phyloP scores from a whole-genome alignment of 1,140 invertebrate species.

The Tachypleus tridentatus region DNA sequence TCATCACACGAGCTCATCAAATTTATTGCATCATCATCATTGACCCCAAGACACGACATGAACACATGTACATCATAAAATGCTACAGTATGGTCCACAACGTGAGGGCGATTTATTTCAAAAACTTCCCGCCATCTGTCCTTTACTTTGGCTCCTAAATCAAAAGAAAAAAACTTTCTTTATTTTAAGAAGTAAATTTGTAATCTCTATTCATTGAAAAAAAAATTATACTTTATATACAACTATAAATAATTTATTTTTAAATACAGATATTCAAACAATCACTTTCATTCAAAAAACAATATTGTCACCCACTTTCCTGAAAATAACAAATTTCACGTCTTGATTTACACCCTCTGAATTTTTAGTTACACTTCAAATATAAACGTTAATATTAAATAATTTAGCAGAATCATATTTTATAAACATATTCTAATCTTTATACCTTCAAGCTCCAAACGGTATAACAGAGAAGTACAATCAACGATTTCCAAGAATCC shows the following conservation, averaged over 20 bases:
- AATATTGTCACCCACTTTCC: too few relatives aligned
- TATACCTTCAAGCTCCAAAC: constrained; percentile 40
- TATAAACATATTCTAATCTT: not conserved
- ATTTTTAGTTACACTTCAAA: not conserved
- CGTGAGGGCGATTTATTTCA: constrained; percentile 32
- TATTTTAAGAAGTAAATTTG: too few relatives aligned
- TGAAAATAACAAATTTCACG: too few relatives aligned
- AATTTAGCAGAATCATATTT: not conserved
- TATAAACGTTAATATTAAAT: not conserved
- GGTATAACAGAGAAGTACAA: constrained; percentile 38
- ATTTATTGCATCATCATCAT: constrained; percentile 27
- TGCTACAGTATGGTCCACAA: constrained; percentile 41
- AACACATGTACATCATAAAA: constrained; percentile 46
- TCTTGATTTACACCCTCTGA: too few relatives aligned
- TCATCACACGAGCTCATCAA: not conserved
- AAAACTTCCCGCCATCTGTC: constrained; percentile 37
- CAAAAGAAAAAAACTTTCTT: too few relatives aligned
- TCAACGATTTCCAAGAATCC: constrained; percentile 43
- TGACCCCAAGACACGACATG: constrained; percentile 34
- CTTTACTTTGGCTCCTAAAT: too few relatives aligned
- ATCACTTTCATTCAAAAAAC: too few relatives aligned
- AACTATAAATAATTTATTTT: too few relatives aligned
- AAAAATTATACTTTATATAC: too few relatives aligned
- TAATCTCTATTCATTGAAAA: too few relatives aligned
- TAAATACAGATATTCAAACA: too few relatives aligned